Percentiles rank a stretch among this genome's conserved stretches.
Evolutionary conservation across 2,797 vertebrate genomes (phyloP).

Genomic region (Rhincodon typus): DNA sequence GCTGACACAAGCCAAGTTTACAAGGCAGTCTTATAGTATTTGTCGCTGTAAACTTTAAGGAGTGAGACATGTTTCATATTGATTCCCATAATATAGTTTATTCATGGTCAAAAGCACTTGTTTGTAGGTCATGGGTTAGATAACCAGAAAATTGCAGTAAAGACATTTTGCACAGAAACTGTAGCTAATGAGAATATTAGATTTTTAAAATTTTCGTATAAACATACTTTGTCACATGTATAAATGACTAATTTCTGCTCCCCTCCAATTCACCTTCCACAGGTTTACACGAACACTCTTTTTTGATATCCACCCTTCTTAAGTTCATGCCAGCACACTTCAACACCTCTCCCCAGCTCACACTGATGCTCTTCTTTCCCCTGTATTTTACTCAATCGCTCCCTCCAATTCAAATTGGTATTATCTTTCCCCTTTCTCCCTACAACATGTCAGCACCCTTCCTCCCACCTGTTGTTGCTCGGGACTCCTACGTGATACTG

Average conservation of each 20-base stretch:
- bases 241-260: background rate
- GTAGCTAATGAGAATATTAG: background rate
- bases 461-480: background rate
- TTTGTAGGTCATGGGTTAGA: background rate
- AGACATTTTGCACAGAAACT: background rate
- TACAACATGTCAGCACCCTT: background rate
- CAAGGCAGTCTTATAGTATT: background rate
- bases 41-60: background rate
- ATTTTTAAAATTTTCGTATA: background rate
- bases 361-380: no score
- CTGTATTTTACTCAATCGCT: background rate
- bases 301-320: background rate
- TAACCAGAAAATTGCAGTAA: background rate
- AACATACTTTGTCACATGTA: background rate
- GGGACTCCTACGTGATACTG: background rate
- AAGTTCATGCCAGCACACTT: no score
- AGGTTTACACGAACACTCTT: background rate
- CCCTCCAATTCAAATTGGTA: background rate
- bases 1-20: background rate
- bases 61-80: background rate
- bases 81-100: background rate
- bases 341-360: background rate
- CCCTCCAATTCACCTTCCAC: background rate
- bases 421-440: background rate
- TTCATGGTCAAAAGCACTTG: background rate